These are phyloP conservation scores for Kuschelorhynchus macadamiae DNA, from an alignment of 2,888 invertebrate species.

Conservation along the genomic window DNA sequence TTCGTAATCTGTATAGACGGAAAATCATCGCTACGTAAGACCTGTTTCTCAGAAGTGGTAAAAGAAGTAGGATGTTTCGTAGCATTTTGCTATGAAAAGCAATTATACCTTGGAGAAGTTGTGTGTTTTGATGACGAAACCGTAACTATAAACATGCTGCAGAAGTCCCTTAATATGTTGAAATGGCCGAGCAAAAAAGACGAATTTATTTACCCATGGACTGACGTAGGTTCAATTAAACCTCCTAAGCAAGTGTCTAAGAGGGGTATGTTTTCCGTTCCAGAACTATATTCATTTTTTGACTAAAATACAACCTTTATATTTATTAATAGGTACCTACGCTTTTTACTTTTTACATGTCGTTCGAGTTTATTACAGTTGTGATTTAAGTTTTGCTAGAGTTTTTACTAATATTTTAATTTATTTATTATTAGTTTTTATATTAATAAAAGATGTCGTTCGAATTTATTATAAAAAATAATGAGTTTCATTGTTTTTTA, in stretches of 20 bases:
- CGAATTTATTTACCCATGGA: constrained; percentile 20
- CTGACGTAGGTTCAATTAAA: constrained; percentile 22
- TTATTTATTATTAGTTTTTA: too few relatives aligned
- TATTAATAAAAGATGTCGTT: too few relatives aligned
- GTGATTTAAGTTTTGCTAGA: too few relatives aligned
- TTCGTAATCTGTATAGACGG: constrained; percentile 25
- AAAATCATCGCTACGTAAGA: not conserved
- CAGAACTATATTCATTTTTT: not conserved
- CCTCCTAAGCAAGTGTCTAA: constrained; percentile 19
- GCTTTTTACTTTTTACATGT: constrained; percentile 6
- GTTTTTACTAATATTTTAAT: too few relatives aligned
- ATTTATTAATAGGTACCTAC: too few relatives aligned
- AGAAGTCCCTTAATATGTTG: too few relatives aligned
- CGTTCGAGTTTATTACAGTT: too few relatives aligned
- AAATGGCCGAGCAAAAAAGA: too few relatives aligned
- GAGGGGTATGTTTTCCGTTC: constrained; percentile 11
- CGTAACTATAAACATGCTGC: constrained; percentile 26
- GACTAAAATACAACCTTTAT: not conserved
- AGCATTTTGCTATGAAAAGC: constrained; percentile 20
- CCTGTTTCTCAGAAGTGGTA: constrained; percentile 3
- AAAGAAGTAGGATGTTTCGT: constrained; percentile 30
- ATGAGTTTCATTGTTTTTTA: constrained; percentile 2
- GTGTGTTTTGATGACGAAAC: constrained; percentile 21
- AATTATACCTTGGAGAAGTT: constrained; percentile 21
- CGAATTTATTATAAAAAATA: too few relatives aligned